Conservation (phyloP, 1,140 invertebrate genomes). For the Antheraea pernyi region DNA sequence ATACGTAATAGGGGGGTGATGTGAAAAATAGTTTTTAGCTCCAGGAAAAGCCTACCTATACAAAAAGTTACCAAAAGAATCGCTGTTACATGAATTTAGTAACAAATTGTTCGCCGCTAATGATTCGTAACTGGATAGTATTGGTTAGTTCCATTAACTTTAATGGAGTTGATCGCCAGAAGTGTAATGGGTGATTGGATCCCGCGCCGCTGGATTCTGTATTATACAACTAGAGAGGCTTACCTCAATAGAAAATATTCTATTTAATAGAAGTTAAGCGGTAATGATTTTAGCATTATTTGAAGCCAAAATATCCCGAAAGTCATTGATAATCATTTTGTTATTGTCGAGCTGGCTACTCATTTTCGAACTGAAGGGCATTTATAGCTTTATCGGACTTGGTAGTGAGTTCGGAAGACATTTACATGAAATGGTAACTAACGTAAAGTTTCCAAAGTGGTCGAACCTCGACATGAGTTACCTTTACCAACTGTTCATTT, state of each 20-base stretch:
- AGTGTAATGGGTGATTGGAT: conserved; percentile 35
- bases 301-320: neutral
- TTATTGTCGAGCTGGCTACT: too few relatives aligned
- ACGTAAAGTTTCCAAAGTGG: too few relatives aligned
- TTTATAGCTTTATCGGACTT: too few relatives aligned
- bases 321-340: neutral
- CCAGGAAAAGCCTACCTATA: too few relatives aligned
- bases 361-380: too few relatives aligned
- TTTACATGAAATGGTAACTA: too few relatives aligned
- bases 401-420: too few relatives aligned
- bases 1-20: too few relatives aligned
- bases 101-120: conserved; percentile 20
- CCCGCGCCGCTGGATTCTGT: conserved; percentile 13
- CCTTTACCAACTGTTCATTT: too few relatives aligned
- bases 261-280: neutral
- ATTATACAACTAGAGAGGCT: neutral
- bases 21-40: too few relatives aligned
- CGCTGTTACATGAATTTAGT: neutral
- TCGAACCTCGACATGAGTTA: too few relatives aligned
- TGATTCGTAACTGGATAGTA: conserved; percentile 30
- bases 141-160: conserved; percentile 35
- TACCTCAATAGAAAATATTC: neutral
- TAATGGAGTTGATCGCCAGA: conserved; percentile 37
- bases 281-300: neutral
- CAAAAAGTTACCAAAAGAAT: neutral